Percentiles rank a stretch among this genome's conserved stretches.
Conservation (phyloP, 2,113 vertebrate species). For the Todiramphus saurophagus region DNA sequence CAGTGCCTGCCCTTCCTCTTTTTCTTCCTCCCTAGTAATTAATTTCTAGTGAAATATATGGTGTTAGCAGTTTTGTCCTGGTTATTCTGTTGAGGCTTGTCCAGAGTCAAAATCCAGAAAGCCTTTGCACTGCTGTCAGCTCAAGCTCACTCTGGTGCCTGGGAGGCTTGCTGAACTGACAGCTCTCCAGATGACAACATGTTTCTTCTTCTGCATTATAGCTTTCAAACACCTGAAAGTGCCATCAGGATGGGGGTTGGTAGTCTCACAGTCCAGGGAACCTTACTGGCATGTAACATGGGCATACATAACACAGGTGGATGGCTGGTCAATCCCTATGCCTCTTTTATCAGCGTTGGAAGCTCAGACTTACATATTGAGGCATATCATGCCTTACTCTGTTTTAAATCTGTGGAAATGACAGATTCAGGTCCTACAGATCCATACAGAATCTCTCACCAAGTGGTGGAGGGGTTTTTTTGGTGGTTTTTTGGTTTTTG, state of each 20-base stretch:
- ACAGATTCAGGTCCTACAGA: neutral
- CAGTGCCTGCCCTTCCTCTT: neutral
- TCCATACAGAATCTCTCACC: neutral
- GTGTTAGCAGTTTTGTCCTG: neutral
- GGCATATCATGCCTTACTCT: neutral
- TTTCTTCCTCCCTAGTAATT: neutral
- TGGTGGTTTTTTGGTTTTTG: no score
- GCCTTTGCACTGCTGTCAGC: neutral
- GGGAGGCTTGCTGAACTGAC: neutral
- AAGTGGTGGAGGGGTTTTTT: neutral
- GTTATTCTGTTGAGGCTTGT: neutral
- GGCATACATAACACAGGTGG: neutral
- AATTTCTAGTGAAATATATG: neutral
- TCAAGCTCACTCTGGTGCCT: accelerated
- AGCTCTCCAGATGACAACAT: neutral
- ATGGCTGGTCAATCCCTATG: neutral
- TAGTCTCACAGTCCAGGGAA: neutral
- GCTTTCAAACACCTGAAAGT: neutral
- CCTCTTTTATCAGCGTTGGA: neutral
- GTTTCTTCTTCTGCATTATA: neutral
- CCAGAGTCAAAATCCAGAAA: neutral
- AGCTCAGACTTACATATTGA: neutral
- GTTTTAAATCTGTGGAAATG: neutral
- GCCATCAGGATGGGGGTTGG: neutral
- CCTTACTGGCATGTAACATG: accelerated